These are phyloP conservation scores for Eptatretus burgeri DNA, from an alignment of 2,113 vertebrate genomes.

Conservation along the genomic window DNA sequence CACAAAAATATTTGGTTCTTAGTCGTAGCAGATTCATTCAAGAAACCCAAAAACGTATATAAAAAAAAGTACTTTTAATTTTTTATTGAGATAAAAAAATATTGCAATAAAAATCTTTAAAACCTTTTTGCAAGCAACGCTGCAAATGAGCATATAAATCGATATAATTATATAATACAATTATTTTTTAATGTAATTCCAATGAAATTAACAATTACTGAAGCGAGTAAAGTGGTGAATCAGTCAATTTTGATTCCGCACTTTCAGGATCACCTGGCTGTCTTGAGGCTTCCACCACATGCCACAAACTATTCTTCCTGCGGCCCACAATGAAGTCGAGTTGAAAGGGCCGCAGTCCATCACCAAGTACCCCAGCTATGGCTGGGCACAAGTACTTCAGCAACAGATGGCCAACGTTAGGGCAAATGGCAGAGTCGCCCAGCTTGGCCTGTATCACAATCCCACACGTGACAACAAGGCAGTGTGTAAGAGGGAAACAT, in stretches of 20 bases:
- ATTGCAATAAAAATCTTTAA: not conserved
- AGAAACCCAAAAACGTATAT: no score
- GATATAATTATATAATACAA: not conserved
- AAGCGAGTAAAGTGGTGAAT: not conserved
- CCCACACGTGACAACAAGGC: no score
- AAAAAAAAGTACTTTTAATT: no score
- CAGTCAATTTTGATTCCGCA: not conserved
- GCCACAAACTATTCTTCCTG: constrained; percentile 63
- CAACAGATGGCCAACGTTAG: constrained; percentile 73
- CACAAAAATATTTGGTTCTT: no score
- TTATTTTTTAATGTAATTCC: not conserved
- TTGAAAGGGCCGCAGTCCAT: constrained; percentile 54
- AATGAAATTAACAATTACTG: not conserved
- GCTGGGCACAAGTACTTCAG: constrained; percentile 90
- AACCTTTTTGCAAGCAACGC: not conserved
- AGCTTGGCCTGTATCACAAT: constrained; percentile 39
- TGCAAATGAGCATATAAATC: not conserved
- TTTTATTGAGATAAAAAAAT: no score
- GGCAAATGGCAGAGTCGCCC: constrained; percentile 85
- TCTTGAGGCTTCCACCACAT: constrained; percentile 65
- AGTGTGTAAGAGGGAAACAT: no score
- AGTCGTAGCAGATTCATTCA: no score
- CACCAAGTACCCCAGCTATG: constrained; percentile 41
- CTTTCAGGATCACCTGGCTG: constrained; percentile 29
- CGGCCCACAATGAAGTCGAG: constrained; percentile 78